Base-by-base conservation (phyloP, 2,113 vertebrate genomes). In the Rhinolophus sinicus region DNA sequence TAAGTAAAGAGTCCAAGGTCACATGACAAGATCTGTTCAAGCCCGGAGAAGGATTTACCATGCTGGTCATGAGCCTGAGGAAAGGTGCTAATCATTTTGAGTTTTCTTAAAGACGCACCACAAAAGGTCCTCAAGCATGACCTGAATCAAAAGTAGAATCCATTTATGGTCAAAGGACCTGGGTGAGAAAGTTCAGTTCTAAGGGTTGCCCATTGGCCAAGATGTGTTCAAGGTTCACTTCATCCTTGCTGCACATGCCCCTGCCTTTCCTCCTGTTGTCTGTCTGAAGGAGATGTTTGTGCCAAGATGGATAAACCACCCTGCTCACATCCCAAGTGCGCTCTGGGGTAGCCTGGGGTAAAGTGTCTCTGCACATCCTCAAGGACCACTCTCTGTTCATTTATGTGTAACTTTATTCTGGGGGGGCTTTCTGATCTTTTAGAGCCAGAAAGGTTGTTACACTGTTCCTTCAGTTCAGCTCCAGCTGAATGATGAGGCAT, bases 71-170 rank as follows among this genome's bases (percentile, higher is more conserved):
- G 40, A 85, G 50, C 35, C 62, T 69, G 64, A 19, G 15, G 12
- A n/a, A 18, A 33, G 21, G 60, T 64, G 26, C 60, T 82, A 14
- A 44, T 33, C n/a, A 77, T 64, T 87, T 70, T 26, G 3, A 86
- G 18, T 54, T 67, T 44, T 60, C 35, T 47, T 86, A n/a, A 91
- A 76, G 89, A 80, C 6, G 0, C 44, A 47, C 40, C 30, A 58
- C 26, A n/a, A 35, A 35, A 58, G 35, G 5, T 84, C 65, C 30
- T 80, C 22, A 50, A 22, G 56, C n/a, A 22, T 75, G 62, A 70
- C 85, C 6, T 30, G n/a, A 50, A 33, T 87, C 80, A 73, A 33
- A 93, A 54, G 33, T 52, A 80, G 75, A 88, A 80, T n/a, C 52
- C 35, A 28, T 62, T 78, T 72, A 50, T 44, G 84, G 75, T 54